Conservation (phyloP, 1,140 invertebrate species). For the Procambarus virginalis region DNA sequence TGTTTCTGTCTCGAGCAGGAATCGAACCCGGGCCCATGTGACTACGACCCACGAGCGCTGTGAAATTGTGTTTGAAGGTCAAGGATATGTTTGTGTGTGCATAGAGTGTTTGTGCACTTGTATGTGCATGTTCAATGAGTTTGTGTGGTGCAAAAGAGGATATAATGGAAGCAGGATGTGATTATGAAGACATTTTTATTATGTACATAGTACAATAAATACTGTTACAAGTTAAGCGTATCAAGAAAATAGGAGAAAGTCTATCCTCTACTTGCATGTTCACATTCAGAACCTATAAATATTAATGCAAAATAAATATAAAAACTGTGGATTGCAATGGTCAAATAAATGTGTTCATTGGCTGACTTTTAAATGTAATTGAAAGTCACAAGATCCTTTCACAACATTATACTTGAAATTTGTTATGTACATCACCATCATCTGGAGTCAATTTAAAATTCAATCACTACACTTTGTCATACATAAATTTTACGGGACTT, state of each 20-base stretch:
- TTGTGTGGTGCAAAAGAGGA: neutral
- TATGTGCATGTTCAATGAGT: too few species aligned
- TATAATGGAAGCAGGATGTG: neutral
- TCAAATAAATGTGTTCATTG: constrained; percentile 39
- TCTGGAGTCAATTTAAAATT: constrained; percentile 36
- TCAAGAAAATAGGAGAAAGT: constrained; percentile 49
- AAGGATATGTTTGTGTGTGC: too few species aligned
- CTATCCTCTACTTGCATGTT: constrained; percentile 50
- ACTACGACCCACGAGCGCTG: too few species aligned
- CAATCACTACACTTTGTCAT: constrained; percentile 36
- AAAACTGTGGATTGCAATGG: constrained; percentile 44
- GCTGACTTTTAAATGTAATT: constrained; percentile 30
- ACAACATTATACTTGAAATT: constrained; percentile 34
- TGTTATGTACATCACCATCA: constrained; percentile 40
- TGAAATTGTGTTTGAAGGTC: too few species aligned
- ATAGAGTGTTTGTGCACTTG: too few species aligned
- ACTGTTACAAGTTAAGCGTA: constrained; percentile 52
- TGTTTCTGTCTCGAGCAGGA: too few species aligned
- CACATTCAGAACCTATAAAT: constrained; percentile 54
- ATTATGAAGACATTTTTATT: constrained; percentile 55
- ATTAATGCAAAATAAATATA: constrained; percentile 51
- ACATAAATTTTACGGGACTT: constrained; percentile 22
- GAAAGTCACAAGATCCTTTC: constrained; percentile 27
- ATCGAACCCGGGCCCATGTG: too few species aligned
- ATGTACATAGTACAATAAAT: constrained; percentile 52